Conservation (phyloP, 2,113 vertebrate species). For the Paradoxurus hermaphroditus region DNA sequence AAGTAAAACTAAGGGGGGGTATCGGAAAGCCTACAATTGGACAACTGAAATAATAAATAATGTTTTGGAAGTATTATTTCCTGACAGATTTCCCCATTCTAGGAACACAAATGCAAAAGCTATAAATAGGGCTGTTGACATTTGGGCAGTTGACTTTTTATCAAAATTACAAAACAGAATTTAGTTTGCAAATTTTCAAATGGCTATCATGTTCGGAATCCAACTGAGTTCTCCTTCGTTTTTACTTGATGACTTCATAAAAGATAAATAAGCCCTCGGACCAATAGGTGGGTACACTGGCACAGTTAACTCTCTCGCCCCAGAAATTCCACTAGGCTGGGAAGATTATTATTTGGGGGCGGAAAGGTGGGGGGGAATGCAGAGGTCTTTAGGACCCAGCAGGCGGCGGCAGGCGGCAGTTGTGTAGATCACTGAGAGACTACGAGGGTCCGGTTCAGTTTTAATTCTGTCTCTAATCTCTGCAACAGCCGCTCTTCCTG, state of each 20-base stretch:
- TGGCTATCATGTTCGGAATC: background rate
- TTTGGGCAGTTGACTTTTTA: background rate
- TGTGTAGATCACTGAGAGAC: slow-evolving; percentile 84
- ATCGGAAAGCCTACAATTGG: background rate
- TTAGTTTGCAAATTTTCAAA: slow-evolving; percentile 10
- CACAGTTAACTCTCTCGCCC: slow-evolving; percentile 14
- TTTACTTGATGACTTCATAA: slow-evolving; percentile 35
- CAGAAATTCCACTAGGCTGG: slow-evolving; percentile 41
- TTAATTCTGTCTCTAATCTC: slow-evolving; percentile 87
- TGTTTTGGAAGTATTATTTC: background rate
- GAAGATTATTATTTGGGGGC: slow-evolving; percentile 34
- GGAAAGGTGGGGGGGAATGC: slow-evolving; percentile 17
- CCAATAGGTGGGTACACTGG: background rate
- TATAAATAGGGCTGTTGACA: background rate
- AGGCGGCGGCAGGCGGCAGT: slow-evolving; percentile 80
- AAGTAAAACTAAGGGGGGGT: slow-evolving; percentile 35
- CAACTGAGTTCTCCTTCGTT: background rate
- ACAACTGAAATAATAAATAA: background rate
- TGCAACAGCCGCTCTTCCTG: slow-evolving; percentile 72
- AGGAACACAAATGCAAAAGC: background rate
- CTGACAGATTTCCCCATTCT: background rate
- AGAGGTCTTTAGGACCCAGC: slow-evolving; percentile 85
- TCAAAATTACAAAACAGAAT: background rate
- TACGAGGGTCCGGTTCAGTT: slow-evolving; percentile 86
- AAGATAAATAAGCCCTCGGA: slow-evolving; percentile 32